Base-by-base conservation (phyloP, 1,140 invertebrate species). In the Idris sp. region DNA sequence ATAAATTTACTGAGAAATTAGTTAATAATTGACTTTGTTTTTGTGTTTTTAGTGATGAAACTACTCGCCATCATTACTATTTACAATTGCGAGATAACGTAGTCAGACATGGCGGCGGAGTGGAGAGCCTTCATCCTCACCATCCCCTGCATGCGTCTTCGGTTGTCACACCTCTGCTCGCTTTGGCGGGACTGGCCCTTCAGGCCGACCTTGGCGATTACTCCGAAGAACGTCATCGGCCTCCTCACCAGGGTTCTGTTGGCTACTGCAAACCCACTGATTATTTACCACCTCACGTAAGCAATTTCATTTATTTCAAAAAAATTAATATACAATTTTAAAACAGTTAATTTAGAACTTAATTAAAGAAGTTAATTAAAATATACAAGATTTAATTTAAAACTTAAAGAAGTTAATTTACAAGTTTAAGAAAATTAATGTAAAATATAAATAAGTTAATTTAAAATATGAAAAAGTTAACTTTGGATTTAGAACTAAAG, bases 11-110 rank as follows among this genome's bases (percentile, higher is more conserved):
- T n/a, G n/a, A n/a, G n/a, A n/a, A n/a, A n/a, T n/a, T n/a, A n/a
- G n/a, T n/a, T n/a, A n/a, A n/a, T n/a, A n/a, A n/a, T n/a, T n/a
- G n/a, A n/a, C n/a, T n/a, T n/a, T n/a, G n/a, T 38, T 38, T 1
- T 31, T 56, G 14, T 6, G 4, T 62, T 87, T 86, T 36, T 82
- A 94, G 93, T 86, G 96, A 98, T 89, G 94, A 96, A 79, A 91
- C 94, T 54, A 96, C 96, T 5, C 89, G 95, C 14, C 94, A 96
- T 79, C 93, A 97, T 81, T 98, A 98, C 85, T 98, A 97, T 86
- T 90, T 97, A 72, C 97, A 98, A 88, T 87, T 99, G 79, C 92
- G 95, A 26, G 92, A 96, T 82, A 98, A 99, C 88, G 92, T 97
- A 14, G 89, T 92, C 58, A 89, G 89, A 41, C 89, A 92, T 82